A percentile compares a stretch with the other conserved stretches of the same genome.
These are phyloP conservation scores for Callipepla squamata DNA, from an alignment of 2,113 vertebrate species.

Conservation along the genomic window DNA sequence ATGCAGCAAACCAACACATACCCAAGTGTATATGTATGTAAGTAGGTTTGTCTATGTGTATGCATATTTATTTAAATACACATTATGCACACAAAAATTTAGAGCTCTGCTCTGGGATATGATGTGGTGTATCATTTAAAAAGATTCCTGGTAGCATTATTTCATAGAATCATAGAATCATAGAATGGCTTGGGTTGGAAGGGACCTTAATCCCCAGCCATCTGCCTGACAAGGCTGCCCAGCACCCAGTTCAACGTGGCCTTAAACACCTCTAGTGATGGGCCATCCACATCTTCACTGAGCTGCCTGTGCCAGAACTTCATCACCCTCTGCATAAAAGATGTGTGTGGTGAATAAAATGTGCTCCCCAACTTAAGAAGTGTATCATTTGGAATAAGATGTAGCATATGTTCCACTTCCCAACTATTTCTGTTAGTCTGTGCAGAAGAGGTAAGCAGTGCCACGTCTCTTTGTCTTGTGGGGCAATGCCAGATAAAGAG, in stretches of 20 bases:
- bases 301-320: background rate
- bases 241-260: background rate
- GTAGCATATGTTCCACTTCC: background rate
- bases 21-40: background rate
- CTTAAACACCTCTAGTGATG: background rate
- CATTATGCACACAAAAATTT: background rate
- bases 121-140: background rate
- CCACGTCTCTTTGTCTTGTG: background rate
- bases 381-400: background rate
- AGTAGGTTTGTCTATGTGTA: no score
- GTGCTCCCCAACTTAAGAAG: background rate
- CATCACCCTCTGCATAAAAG: background rate
- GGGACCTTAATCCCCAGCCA: background rate
- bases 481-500: background rate
- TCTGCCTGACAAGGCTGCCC: background rate
- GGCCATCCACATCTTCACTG: background rate
- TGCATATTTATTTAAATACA: background rate
- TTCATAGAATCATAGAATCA: background rate
- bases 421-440: background rate
- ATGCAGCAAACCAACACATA: background rate
- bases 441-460: background rate
- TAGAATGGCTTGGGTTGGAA: background rate
- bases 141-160: background rate
- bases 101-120: rapidly evolving
- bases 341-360: background rate